Conservation (phyloP, 2,113 vertebrate genomes). For the Pseudorectes ferrugineus region DNA sequence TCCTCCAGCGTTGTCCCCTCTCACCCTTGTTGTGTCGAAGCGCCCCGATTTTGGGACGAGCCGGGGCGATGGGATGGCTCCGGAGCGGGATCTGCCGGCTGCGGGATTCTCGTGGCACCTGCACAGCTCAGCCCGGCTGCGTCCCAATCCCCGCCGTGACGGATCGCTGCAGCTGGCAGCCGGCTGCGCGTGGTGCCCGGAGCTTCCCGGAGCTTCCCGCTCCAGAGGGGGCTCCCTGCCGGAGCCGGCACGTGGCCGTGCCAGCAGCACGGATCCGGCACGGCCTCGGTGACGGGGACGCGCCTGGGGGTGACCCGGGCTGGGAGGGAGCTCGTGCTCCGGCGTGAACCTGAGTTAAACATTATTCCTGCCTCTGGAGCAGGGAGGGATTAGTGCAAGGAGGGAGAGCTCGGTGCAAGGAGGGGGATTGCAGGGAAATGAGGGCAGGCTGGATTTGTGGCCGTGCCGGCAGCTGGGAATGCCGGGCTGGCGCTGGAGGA, state of each 20-base stretch:
- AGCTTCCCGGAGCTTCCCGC: neutral
- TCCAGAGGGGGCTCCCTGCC: neutral
- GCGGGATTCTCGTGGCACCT: neutral
- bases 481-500: neutral
- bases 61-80: accelerated
- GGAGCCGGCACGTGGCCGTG: neutral
- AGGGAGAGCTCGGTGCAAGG: neutral
- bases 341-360: neutral
- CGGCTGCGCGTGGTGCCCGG: neutral
- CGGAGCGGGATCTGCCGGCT: accelerated
- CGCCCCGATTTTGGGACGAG: neutral
- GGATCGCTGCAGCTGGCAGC: neutral
- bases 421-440: neutral
- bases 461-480: neutral
- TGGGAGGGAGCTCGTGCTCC: neutral
- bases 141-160: accelerated
- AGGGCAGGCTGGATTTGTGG: neutral
- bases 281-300: neutral
- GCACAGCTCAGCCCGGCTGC: neutral
- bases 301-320: neutral
- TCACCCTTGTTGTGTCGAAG: accelerated
- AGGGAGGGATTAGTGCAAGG: neutral
- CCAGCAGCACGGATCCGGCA: accelerated
- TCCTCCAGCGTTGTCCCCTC: neutral
- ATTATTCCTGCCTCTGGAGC: neutral